Evolutionary conservation across 1,140 invertebrate species (phyloP).

Genomic region (Pseudomyrmex cubaensis): DNA sequence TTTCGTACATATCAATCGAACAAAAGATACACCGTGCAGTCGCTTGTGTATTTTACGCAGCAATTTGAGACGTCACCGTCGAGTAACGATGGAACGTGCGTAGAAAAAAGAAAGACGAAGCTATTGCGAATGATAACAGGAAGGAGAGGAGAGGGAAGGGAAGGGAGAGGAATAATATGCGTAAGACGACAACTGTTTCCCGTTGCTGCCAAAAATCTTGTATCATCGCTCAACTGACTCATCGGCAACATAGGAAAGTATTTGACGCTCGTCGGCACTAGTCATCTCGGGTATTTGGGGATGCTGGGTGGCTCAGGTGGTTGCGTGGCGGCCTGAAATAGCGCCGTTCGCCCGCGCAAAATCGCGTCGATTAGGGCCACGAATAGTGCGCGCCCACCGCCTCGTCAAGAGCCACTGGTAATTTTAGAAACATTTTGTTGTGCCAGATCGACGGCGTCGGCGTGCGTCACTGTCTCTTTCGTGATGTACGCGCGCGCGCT

Average conservation of each 20-base stretch:
- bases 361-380: conserved; percentile 79
- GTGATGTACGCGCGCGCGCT: background rate
- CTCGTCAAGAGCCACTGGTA: conserved; percentile 74
- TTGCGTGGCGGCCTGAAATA: conserved; percentile 84
- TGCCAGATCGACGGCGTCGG: conserved; percentile 65
- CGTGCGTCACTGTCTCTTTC: conserved; percentile 46
- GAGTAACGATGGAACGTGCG: too few species aligned
- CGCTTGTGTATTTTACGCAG: too few species aligned
- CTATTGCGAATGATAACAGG: background rate
- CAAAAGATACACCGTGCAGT: background rate
- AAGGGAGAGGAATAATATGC: background rate
- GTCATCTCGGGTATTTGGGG: conserved; percentile 82
- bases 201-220: conserved; percentile 60
- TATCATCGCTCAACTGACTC: conserved; percentile 67
- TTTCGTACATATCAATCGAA: background rate
- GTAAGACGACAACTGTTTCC: background rate
- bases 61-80: too few species aligned
- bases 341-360: conserved; percentile 83
- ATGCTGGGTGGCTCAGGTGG: conserved; percentile 83
- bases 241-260: conserved; percentile 65
- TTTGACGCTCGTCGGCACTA: conserved; percentile 61
- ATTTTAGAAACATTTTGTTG: conserved; percentile 81
- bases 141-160: too few species aligned
- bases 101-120: too few species aligned
- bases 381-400: conserved; percentile 84